Conservation (phyloP, 1,140 invertebrate genomes). For the Stegodyphus dumicola region DNA sequence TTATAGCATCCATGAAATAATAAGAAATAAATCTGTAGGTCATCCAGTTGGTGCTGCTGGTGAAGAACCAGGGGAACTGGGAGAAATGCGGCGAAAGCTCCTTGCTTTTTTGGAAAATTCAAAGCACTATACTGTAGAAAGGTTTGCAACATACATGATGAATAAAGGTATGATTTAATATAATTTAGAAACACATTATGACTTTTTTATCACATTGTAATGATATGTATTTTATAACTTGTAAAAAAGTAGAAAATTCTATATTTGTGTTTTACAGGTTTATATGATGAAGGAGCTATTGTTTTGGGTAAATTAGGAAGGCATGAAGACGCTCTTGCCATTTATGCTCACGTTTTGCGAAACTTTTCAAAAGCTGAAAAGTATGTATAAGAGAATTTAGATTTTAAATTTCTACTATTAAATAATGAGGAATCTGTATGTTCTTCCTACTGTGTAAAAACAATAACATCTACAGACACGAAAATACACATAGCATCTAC, state of each 20-base stretch:
- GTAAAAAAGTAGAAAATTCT: too few relatives aligned
- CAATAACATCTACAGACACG: too few relatives aligned
- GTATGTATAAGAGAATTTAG: slow-evolving; percentile 50
- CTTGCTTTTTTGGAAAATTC: slow-evolving; percentile 85
- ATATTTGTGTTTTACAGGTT: slow-evolving; percentile 63
- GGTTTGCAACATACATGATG: slow-evolving; percentile 88
- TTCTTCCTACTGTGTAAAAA: too few relatives aligned
- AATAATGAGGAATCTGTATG: too few relatives aligned
- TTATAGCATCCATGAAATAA: not conserved
- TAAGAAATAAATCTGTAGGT: slow-evolving; percentile 5
- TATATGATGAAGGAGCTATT: slow-evolving; percentile 92
- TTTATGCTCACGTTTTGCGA: slow-evolving; percentile 86
- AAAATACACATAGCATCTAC: not conserved
- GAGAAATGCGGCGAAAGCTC: slow-evolving; percentile 80
- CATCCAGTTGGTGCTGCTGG: slow-evolving; percentile 71
- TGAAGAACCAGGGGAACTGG: slow-evolving; percentile 73
- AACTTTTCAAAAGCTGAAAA: slow-evolving; percentile 83
- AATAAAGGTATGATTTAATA: slow-evolving; percentile 71
- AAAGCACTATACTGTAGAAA: slow-evolving; percentile 84
- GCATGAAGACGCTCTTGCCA: slow-evolving; percentile 90
- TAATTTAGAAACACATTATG: not conserved
- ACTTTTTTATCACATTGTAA: not conserved
- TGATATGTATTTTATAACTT: not conserved
- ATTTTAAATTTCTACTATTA: too few relatives aligned
- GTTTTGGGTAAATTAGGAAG: slow-evolving; percentile 87